Evolutionary conservation across 2,888 invertebrate species (phyloP).

Genomic region (Exocentrus adspersus): DNA sequence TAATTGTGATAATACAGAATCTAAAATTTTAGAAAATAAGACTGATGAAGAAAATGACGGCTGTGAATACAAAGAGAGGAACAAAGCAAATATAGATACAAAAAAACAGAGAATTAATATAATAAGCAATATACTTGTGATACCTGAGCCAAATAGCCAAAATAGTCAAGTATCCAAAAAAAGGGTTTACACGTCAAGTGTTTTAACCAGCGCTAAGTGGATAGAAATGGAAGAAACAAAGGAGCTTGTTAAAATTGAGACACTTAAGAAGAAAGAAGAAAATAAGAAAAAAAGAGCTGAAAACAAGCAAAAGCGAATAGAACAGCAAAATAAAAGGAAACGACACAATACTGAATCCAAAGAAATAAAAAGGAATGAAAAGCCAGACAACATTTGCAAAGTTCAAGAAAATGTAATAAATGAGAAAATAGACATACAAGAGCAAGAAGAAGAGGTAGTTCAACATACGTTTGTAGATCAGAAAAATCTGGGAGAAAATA

Average conservation of each 20-base stretch:
- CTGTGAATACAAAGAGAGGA: too few species aligned
- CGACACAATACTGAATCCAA: too few species aligned
- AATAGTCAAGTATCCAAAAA: neutral
- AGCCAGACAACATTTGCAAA: too few species aligned
- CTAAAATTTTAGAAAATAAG: too few species aligned
- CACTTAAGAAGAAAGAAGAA: neutral
- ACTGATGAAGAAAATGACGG: too few species aligned
- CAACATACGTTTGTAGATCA: neutral
- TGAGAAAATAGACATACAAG: neutral
- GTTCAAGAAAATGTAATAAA: too few species aligned
- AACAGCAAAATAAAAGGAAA: neutral
- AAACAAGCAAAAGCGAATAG: neutral
- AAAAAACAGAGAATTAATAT: neutral
- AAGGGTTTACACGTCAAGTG: neutral
- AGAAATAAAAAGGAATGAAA: neutral
- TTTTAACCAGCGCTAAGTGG: neutral
- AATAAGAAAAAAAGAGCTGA: neutral
- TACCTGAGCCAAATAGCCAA: neutral
- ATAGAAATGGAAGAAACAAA: neutral
- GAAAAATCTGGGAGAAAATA: neutral
- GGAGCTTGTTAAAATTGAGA: neutral
- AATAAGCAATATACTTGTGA: slow-evolving; percentile 1
- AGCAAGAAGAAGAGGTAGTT: neutral
- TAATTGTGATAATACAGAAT: too few species aligned
- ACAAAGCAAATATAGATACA: too few species aligned